phyloP scores from a whole-genome alignment of 2,888 invertebrate species.

The Megaustenia siamemsis region DNA sequence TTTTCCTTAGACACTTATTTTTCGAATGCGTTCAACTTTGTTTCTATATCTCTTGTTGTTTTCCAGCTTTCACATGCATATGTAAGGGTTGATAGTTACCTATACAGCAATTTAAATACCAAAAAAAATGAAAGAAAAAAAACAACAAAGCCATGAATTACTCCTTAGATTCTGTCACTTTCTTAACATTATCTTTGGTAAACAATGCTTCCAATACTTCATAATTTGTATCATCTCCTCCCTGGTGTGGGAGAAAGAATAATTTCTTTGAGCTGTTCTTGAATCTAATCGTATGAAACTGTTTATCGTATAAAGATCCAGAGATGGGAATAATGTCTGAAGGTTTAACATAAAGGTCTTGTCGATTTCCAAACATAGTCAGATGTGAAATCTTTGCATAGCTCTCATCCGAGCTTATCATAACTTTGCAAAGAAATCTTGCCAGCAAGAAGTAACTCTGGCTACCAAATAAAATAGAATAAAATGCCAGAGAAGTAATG shows the following conservation, averaged over 20 bases:
- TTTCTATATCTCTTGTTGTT: too few species aligned
- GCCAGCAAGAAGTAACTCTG: not conserved
- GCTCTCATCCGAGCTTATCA: conserved; percentile 4
- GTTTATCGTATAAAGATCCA: conserved; percentile 1
- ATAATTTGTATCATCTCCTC: conserved; percentile 6
- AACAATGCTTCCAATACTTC: not conserved
- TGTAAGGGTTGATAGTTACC: too few species aligned
- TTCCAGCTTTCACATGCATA: too few species aligned
- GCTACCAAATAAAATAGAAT: not conserved
- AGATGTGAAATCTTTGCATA: not conserved
- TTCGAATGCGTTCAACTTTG: too few species aligned
- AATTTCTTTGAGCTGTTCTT: not conserved
- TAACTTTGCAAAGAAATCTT: not conserved
- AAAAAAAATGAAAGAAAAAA: too few species aligned
- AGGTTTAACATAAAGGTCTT: not conserved
- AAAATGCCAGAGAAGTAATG: not conserved
- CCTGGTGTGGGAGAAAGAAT: not conserved
- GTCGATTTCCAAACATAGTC: not conserved
- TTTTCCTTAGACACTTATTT: too few species aligned
- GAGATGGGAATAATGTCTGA: conserved; percentile 2
- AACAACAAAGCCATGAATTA: too few species aligned
- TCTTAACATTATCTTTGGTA: not conserved
- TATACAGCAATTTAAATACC: too few species aligned
- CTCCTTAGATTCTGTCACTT: not conserved
- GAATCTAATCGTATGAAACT: not conserved